Conservation (phyloP, 2,888 invertebrate species). For the Rambutsinella grinnellia region DNA sequence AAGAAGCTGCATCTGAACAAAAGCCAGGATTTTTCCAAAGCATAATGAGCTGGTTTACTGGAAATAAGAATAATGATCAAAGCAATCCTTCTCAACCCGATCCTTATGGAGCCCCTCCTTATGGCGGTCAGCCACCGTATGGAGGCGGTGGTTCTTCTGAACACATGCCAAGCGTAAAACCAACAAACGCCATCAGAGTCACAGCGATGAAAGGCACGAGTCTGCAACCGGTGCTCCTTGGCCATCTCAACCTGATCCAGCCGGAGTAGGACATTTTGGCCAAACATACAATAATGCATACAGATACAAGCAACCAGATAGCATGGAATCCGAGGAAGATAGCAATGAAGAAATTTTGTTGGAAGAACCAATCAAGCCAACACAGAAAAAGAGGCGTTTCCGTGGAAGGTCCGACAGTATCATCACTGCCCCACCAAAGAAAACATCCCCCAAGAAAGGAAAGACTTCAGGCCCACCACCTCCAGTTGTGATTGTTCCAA, state of each 20-base stretch:
- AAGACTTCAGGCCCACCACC: constrained; percentile 31
- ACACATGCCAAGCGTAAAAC: too few relatives aligned
- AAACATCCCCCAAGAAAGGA: constrained; percentile 6
- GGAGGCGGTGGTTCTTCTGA: constrained; percentile 11
- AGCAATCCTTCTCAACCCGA: not conserved
- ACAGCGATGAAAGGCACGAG: not conserved
- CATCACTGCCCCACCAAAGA: constrained; percentile 18
- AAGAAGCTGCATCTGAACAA: constrained; percentile 11
- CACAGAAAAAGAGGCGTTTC: constrained; percentile 12
- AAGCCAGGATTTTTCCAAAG: constrained; percentile 44
- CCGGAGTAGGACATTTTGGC: constrained; percentile 20
- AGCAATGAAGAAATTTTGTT: not conserved
- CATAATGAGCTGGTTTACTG: constrained; percentile 48
- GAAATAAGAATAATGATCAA: constrained; percentile 16
- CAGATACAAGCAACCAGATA: not conserved
- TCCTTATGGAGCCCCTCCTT: constrained; percentile 2
- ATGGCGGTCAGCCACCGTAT: not conserved
- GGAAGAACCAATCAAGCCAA: constrained; percentile 10
- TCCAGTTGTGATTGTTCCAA: constrained; percentile 48
- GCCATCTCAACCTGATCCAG: constrained; percentile 38
- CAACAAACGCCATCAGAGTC: not conserved
- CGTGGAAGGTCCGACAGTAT: constrained; percentile 28
- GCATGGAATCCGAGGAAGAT: constrained; percentile 28
- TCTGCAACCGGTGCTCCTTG: constrained; percentile 21
- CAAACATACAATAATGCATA: constrained; percentile 1